Conservation (phyloP, 2,113 vertebrate genomes). For the Passer montanus region DNA sequence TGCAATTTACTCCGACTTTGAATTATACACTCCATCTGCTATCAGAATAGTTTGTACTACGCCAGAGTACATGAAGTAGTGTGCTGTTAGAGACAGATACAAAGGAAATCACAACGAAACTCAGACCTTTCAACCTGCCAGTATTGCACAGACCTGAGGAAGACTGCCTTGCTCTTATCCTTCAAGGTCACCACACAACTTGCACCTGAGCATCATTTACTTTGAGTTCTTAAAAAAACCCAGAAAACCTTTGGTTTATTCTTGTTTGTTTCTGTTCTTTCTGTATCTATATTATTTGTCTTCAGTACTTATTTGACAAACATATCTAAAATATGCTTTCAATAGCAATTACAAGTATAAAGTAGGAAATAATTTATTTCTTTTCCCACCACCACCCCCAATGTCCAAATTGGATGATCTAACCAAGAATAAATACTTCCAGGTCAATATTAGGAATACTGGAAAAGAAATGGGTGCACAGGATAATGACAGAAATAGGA, state of each 20-base stretch:
- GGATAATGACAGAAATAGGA: slow-evolving; percentile 12
- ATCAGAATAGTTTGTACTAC: not conserved
- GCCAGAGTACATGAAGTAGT: not conserved
- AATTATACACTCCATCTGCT: not conserved
- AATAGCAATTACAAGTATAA: not conserved
- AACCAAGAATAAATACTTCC: slow-evolving; percentile 10
- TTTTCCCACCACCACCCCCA: not conserved
- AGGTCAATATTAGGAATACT: slow-evolving; percentile 30
- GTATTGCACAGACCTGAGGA: not conserved
- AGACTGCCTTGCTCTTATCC: not conserved
- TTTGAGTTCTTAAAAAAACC: not conserved
- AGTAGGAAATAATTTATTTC: not conserved
- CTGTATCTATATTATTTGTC: not conserved
- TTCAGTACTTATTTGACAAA: not conserved
- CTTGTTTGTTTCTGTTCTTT: not conserved
- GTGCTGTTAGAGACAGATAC: not conserved
- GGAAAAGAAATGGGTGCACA: slow-evolving; percentile 5
- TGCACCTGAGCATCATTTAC: not conserved
- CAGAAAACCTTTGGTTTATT: not conserved
- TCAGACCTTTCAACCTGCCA: not conserved
- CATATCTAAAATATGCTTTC: not conserved
- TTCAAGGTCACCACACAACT: not conserved
- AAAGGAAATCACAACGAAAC: not conserved
- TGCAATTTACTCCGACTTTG: not conserved
- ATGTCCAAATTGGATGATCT: not conserved